Evolutionary conservation across 2,113 vertebrate species (phyloP).

Genomic region (Erinaceus europaeus): DNA sequence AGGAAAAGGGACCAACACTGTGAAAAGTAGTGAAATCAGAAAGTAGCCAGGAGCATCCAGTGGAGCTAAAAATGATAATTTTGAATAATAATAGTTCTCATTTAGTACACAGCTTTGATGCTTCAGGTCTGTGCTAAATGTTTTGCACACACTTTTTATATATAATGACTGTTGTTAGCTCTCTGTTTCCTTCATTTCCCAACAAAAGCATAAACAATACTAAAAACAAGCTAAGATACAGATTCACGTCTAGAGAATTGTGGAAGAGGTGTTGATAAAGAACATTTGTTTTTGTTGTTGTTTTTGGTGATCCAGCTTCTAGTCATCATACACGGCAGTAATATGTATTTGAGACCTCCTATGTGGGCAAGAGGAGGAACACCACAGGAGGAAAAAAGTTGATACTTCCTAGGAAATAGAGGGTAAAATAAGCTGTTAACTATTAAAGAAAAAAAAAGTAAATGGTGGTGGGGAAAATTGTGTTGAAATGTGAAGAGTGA

Average conservation of each 20-base stretch:
- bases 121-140: background rate
- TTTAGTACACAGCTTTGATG: background rate
- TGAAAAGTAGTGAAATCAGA: constrained; percentile 37
- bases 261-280: background rate
- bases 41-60: background rate
- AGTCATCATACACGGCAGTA: background rate
- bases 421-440: too few species aligned
- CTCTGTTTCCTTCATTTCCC: background rate
- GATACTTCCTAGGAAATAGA: too few species aligned
- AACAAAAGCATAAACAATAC: background rate
- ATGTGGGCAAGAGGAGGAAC: background rate
- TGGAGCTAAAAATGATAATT: background rate
- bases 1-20: background rate
- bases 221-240: background rate
- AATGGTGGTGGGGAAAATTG: too few species aligned
- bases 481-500: too few species aligned
- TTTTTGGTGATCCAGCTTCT: background rate
- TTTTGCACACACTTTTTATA: background rate
- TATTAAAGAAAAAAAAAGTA: too few species aligned
- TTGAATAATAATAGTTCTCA: background rate
- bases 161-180: background rate
- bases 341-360: background rate
- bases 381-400: background rate
- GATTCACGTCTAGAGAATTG: background rate
- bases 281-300: background rate